phyloP scores from a whole-genome alignment of 30 jellyfish, hydroid and myxozoan genomes.

The Aurelia sp. region DNA sequence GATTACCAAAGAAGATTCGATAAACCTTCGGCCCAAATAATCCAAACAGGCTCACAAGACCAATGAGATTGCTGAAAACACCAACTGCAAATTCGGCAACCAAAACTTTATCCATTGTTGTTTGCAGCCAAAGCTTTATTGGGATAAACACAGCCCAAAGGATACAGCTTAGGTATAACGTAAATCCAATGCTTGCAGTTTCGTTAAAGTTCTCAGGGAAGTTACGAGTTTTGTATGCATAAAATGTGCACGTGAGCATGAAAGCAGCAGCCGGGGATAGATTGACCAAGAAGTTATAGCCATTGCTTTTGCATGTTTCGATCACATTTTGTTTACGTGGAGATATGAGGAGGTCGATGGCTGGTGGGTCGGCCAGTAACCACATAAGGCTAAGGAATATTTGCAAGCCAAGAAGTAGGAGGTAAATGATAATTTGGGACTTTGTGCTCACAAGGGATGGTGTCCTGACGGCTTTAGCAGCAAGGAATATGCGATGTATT shows the following conservation, averaged over 20 bases:
- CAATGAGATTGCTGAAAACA: constrained; percentile 12
- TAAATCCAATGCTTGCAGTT: constrained; percentile 78
- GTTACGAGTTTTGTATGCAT: constrained; percentile 81
- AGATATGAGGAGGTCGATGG: constrained; percentile 17
- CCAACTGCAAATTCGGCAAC: constrained; percentile 24
- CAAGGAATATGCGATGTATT: constrained; percentile 65
- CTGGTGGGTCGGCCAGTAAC: constrained; percentile 77
- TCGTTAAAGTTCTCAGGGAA: constrained; percentile 92
- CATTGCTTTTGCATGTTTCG: constrained; percentile 46
- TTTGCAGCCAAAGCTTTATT: not conserved
- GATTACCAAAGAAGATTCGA: not conserved
- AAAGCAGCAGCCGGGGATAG: constrained; percentile 55
- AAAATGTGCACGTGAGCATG: constrained; percentile 77
- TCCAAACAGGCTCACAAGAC: constrained; percentile 12
- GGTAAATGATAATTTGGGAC: constrained; percentile 73
- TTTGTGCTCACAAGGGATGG: constrained; percentile 68
- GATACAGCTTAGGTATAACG: constrained; percentile 77
- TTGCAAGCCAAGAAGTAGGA: constrained; percentile 67
- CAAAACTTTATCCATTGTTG: not conserved
- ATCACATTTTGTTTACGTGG: constrained; percentile 32
- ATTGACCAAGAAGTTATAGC: constrained; percentile 49
- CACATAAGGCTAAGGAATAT: constrained; percentile 72
- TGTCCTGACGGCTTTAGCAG: constrained; percentile 59
- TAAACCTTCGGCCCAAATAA: constrained; percentile 30
- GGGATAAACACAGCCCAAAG: constrained; percentile 67